Evolutionary conservation across 2,797 vertebrate genomes (phyloP).

Genomic region (Smutsia temminckii): DNA sequence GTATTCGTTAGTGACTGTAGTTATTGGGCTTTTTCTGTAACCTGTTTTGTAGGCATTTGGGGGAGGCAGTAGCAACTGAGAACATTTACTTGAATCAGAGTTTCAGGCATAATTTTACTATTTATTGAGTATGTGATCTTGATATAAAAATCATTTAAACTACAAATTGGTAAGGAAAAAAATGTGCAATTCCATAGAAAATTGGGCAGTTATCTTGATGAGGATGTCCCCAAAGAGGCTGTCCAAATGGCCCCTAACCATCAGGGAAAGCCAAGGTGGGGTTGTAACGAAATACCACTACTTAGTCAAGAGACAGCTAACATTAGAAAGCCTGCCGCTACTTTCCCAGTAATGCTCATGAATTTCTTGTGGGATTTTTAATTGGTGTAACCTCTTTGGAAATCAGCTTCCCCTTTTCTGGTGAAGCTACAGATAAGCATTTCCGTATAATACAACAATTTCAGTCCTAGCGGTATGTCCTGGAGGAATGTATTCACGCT

Average conservation of each 20-base stretch:
- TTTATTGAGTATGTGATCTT: background rate
- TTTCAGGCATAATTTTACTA: conserved; percentile 1
- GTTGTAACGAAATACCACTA: background rate
- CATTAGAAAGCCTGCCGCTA: background rate
- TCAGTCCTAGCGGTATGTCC: background rate
- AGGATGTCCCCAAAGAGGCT: background rate
- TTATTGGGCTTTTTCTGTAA: background rate
- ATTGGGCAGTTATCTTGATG: background rate
- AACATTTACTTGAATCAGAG: background rate
- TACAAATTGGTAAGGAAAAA: background rate
- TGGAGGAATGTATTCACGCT: background rate
- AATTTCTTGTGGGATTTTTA: background rate
- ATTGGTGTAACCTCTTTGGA: background rate
- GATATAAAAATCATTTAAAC: background rate
- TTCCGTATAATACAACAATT: background rate
- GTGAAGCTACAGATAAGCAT: background rate
- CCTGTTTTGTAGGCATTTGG: background rate
- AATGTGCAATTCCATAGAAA: background rate
- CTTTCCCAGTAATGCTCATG: background rate
- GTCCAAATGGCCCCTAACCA: background rate
- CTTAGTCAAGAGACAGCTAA: background rate
- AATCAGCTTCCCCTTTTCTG: background rate
- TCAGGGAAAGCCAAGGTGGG: background rate
- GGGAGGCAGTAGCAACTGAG: background rate
- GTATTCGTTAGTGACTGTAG: background rate